Base-by-base conservation (phyloP, 1,140 invertebrate species). In the Ptiloglossa arizonensis region DNA sequence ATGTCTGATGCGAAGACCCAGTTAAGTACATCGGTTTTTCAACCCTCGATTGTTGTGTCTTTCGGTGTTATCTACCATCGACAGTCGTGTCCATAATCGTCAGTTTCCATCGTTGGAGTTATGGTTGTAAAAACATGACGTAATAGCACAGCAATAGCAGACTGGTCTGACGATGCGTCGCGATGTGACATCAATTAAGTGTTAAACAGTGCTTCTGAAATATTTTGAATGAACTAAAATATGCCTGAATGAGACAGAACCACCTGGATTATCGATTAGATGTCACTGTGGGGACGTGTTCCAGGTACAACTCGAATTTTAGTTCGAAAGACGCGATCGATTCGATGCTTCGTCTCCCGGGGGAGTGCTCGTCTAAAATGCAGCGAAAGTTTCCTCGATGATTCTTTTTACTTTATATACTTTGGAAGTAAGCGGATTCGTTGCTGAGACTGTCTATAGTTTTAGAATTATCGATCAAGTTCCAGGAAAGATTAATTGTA, bases 101-200 rank as follows among this genome's bases (percentile, higher is more conserved):
- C 32, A 17, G 4, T 38, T 9, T 41, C 54, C n/a, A 38, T 27
- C n/a, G n/a, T 35, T 3, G n/a, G 44, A 56, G 27, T 60, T 59
- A 60, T 19, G 41, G 27, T 60, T 19, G 9, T 50, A 50, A 44
- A 41, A 44, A 22, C 22, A n/a, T 32, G 6, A 15, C 32, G 4
- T 27, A 52, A 50, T 67, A 44, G n/a, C 32, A n/a, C 48, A 50
- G 3, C 13, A 50, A 5, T 17, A 15, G 27, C 19, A 19, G 69
- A 35, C 54, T 8, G 13, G 41, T 13, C 56, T 62, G 44, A 19
- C 27, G 27, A 57, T 27, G 56, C 35, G 69, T 22, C 54, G 68
- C 38, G 69, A 62, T 56, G 57, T n/a, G 29, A 50, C 70, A 48
- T 63, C 57, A 63, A 72, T 63, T 63, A 72, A 11, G 44, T 29